These are phyloP conservation scores for Epirrhoe alternata DNA, from an alignment of 2,888 invertebrate genomes.

Conservation along the genomic window DNA sequence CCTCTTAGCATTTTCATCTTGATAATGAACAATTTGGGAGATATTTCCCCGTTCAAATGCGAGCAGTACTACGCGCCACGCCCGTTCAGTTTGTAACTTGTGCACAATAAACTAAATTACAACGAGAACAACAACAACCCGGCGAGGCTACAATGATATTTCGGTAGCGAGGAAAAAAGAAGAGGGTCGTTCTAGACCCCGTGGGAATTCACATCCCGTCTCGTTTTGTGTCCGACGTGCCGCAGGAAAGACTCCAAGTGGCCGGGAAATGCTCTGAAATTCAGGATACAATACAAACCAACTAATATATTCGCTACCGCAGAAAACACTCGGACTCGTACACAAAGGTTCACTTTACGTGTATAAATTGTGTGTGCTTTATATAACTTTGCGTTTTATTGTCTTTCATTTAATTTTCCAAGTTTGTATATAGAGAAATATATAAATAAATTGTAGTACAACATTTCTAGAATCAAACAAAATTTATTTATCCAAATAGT, in stretches of 20 bases:
- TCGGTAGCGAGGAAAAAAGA: constrained; percentile 75
- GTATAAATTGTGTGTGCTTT: constrained; percentile 25
- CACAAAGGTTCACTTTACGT: constrained; percentile 28
- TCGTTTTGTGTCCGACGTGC: constrained; percentile 66
- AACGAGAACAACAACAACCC: constrained; percentile 63
- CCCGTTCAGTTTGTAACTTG: constrained; percentile 65
- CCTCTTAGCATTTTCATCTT: constrained; percentile 42
- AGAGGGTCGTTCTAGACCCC: constrained; percentile 75
- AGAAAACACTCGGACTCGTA: constrained; percentile 35
- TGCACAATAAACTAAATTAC: constrained; percentile 78
- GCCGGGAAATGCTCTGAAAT: constrained; percentile 61
- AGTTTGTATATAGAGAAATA: neutral
- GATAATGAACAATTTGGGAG: constrained; percentile 56
- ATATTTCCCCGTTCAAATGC: constrained; percentile 61
- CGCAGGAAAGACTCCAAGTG: constrained; percentile 55
- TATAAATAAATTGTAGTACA: neutral
- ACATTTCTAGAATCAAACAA: too few species aligned
- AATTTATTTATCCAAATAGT: neutral
- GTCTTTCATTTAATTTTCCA: neutral
- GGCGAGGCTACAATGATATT: constrained; percentile 75
- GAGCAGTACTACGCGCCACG: constrained; percentile 54
- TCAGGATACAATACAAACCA: constrained; percentile 50
- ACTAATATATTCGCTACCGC: constrained; percentile 42
- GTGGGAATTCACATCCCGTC: constrained; percentile 71
- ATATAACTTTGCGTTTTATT: constrained; percentile 10